phyloP scores from a whole-genome alignment of 2,113 vertebrate species.

The Ictidomys tridecemlineatus region DNA sequence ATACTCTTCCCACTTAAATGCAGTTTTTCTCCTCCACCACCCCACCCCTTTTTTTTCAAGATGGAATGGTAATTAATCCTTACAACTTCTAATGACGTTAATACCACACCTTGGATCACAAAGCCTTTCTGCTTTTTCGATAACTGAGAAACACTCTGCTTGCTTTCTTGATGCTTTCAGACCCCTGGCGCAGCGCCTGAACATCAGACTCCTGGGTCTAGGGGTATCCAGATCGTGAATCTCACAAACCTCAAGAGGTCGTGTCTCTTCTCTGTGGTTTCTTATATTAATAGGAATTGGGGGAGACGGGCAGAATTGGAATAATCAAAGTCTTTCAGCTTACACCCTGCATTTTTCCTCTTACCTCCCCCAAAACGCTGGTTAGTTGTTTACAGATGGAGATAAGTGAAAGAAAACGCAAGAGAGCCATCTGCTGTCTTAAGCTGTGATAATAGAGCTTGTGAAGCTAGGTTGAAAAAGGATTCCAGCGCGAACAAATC shows the following conservation, averaged over 20 bases:
- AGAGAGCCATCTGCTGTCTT: constrained; percentile 99
- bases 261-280: neutral
- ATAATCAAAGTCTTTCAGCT: constrained; percentile 71
- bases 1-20: neutral
- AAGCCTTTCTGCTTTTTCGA: constrained; percentile 59
- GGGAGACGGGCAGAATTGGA: neutral
- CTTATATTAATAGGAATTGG: neutral
- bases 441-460: constrained; percentile 90
- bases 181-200: neutral
- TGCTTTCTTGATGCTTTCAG: neutral
- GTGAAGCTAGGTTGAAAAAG: constrained; percentile 49
- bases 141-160: neutral
- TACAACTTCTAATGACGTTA: constrained; percentile 34
- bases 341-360: constrained; percentile 65
- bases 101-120: constrained; percentile 43
- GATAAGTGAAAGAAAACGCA: constrained; percentile 93
- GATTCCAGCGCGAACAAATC: neutral
- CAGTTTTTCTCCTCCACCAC: neutral
- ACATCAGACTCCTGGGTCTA: neutral
- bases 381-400: constrained; percentile 86
- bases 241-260: neutral
- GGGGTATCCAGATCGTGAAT: neutral
- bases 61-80: constrained; percentile 68
- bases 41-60: rapidly evolving
- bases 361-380: constrained; percentile 77